phyloP scores from a whole-genome alignment of 2,888 invertebrate genomes.

The Drosophila meridiana region DNA sequence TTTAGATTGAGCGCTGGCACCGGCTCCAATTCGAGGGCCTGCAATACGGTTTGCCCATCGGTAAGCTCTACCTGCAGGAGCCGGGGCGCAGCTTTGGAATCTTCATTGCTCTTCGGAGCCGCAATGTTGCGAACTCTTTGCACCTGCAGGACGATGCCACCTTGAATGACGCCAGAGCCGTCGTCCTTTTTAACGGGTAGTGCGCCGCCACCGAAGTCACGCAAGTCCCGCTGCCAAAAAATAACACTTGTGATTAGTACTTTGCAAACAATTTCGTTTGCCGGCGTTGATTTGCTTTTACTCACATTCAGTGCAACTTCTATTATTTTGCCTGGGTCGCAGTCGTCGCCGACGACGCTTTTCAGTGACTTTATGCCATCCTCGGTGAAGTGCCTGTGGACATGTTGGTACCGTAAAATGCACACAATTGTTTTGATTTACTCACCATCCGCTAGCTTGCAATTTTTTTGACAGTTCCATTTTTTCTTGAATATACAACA shows the following conservation, averaged over 20 bases:
- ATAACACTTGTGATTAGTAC: neutral
- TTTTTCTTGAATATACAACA: conserved; percentile 56
- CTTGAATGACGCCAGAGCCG: conserved; percentile 82
- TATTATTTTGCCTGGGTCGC: conserved; percentile 88
- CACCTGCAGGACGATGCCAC: conserved; percentile 92
- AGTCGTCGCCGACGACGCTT: conserved; percentile 82
- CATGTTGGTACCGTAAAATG: neutral
- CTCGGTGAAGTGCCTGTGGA: conserved; percentile 88
- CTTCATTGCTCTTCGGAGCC: conserved; percentile 96
- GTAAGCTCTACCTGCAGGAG: conserved; percentile 93
- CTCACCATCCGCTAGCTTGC: conserved; percentile 89
- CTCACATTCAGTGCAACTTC: conserved; percentile 90
- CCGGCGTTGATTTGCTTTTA: conserved; percentile 55
- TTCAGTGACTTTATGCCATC: conserved; percentile 89
- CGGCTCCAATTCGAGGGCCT: conserved; percentile 91
- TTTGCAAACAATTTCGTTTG: no score
- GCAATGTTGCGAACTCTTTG: conserved; percentile 94
- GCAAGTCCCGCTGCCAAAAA: conserved; percentile 87
- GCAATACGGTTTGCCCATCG: conserved; percentile 92
- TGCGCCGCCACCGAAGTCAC: conserved; percentile 91
- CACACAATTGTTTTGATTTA: neutral
- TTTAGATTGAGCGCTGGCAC: conserved; percentile 90
- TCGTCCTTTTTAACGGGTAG: conserved; percentile 88
- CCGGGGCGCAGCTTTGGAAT: conserved; percentile 92
- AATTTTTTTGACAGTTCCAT: conserved; percentile 89